Base-by-base conservation (phyloP, 2,888 invertebrate species). In the Cerastoderma edule region DNA sequence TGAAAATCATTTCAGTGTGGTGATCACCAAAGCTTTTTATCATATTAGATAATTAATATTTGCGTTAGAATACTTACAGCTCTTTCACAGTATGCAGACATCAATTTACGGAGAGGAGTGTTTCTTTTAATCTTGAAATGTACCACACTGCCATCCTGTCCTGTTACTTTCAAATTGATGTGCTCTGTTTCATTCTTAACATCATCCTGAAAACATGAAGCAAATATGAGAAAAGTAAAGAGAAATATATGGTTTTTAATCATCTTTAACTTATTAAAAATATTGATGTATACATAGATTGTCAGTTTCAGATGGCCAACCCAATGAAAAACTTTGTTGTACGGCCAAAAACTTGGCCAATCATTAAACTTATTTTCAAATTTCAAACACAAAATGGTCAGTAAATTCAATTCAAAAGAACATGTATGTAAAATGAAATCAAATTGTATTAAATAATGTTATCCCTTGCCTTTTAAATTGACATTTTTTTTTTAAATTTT, bases 111-210 rank as follows among this genome's bases (percentile, higher is more conserved):
- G 80, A 98, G 94, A 33, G 97, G 97, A 87, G 98, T 98, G 94
- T 97, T 97, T 94, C 97, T 97, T 94, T 98, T 98, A 87, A 98
- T 98, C 95, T 98, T 98, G 92, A 98, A 98, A 92, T 98, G 98
- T 71, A 98, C 97, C 83, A 98, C 97, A 71, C 97, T 97, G 93
- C 97, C 98, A 93, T 98, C 98, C 93, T 98, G 98, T 53, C 98
- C 98, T 92, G 98, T 94, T 69, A 98, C 98, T 94, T 98, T 98
- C 88, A 98, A 94, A 93, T 98, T 98, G 93, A 98, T 91, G 85
- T 93, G 92, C 78, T 90, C 89, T 65, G 83, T 70, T 35, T 75
- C 83, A 70, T 86, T 87, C 86, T 77, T 82, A 32, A 68, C 82
- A 64, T 73, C 78, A 76, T 78, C 81, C 78, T 81, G 66, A 16